These are phyloP conservation scores for Myathropa florea DNA, from an alignment of 2,888 invertebrate species.

Conservation along the genomic window DNA sequence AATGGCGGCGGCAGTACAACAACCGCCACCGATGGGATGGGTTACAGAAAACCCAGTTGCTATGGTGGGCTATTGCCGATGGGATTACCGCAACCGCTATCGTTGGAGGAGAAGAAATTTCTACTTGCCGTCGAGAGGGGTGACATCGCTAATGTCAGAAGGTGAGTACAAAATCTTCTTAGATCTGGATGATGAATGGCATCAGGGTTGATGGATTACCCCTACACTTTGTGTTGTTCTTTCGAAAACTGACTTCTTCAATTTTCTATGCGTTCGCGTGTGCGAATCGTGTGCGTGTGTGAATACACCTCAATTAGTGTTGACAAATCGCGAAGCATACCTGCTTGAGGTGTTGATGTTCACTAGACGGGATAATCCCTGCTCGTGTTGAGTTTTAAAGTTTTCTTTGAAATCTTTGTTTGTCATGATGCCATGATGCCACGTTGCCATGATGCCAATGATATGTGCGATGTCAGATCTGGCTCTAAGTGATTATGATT, in stretches of 20 bases:
- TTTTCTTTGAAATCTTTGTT: background rate
- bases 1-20: conserved; percentile 13
- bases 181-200: background rate
- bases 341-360: background rate
- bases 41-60: conserved; percentile 61
- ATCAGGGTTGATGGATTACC: background rate
- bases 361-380: background rate
- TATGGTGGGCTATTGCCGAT: conserved; percentile 82
- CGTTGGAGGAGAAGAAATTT: conserved; percentile 93
- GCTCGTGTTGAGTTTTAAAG: conserved; percentile 1
- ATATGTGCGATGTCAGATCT: background rate
- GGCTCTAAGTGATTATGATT: background rate
- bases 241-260: background rate
- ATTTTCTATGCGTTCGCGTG: background rate
- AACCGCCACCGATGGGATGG: conserved; percentile 30
- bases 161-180: conserved; percentile 81
- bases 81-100: conserved; percentile 87
- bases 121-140: conserved; percentile 95
- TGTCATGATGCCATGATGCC: background rate
- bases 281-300: background rate
- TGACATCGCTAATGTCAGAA: conserved; percentile 92
- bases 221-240: conserved; percentile 26
- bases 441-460: no score
- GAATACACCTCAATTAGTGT: conserved; percentile 36
- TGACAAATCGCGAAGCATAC: conserved; percentile 15